Evolutionary conservation across 2,888 invertebrate species (phyloP).

Genomic region (Philonicus albiceps): DNA sequence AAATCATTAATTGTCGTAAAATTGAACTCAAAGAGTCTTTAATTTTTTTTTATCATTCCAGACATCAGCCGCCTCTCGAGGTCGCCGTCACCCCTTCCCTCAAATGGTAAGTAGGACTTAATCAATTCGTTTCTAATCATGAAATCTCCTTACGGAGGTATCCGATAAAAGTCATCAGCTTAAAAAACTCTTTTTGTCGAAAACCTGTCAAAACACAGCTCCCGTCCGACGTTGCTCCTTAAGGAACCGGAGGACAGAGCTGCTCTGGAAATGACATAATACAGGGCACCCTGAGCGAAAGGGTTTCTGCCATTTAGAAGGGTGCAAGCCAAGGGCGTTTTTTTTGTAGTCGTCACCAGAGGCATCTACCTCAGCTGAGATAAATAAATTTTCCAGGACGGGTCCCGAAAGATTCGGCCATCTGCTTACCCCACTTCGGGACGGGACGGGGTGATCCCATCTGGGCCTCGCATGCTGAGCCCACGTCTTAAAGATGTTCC

Average conservation of each 20-base stretch:
- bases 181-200: constrained; percentile 29
- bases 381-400: constrained; percentile 20
- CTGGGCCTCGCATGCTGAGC: constrained; percentile 1
- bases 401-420: neutral
- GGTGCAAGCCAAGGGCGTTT: constrained; percentile 6
- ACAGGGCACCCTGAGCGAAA: neutral
- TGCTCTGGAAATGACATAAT: constrained; percentile 36
- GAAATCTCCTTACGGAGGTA: constrained; percentile 25
- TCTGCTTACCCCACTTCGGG: constrained; percentile 35
- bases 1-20: neutral
- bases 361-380: constrained; percentile 23
- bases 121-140: constrained; percentile 33
- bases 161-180: constrained; percentile 41
- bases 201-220: constrained; percentile 37
- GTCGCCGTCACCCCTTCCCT: constrained; percentile 80
- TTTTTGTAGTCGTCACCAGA: neutral
- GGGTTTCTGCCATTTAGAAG: constrained; percentile 22
- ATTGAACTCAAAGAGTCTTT: neutral
- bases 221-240: neutral
- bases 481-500: constrained; percentile 35
- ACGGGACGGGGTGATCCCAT: neutral
- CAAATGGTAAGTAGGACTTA: constrained; percentile 71
- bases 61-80: constrained; percentile 73
- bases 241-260: neutral
- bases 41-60: constrained; percentile 52